phyloP scores from a whole-genome alignment of 35 echinoderm and acorn worm species.

The Apostichopus parvimensis region DNA sequence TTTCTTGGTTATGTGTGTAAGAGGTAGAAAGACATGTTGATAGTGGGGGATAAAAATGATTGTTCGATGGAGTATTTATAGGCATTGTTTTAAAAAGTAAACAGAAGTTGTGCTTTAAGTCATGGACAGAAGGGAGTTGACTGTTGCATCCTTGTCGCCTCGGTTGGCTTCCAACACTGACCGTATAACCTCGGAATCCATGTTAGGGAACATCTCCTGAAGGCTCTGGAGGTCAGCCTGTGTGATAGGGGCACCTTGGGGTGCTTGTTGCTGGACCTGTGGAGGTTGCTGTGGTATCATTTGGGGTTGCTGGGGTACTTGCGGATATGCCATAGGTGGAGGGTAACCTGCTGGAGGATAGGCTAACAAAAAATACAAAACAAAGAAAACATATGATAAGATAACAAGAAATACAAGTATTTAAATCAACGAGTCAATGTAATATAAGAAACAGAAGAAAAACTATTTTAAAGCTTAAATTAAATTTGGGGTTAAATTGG shows the following conservation, averaged over 20 bases:
- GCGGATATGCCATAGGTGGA: slow-evolving; percentile 4
- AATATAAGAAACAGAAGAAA: no score
- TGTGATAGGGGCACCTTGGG: slow-evolving; percentile 70
- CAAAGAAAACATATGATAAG: background rate
- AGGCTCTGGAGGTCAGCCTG: slow-evolving; percentile 78
- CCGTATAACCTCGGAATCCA: slow-evolving; percentile 79
- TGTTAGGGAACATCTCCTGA: slow-evolving; percentile 96
- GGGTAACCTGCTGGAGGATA: slow-evolving; percentile 61
- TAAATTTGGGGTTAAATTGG: no score
- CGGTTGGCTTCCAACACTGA: slow-evolving; percentile 91
- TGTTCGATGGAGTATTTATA: no score
- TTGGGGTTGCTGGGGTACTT: slow-evolving; percentile 6
- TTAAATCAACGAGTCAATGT: no score
- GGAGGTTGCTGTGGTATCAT: slow-evolving; percentile 38
- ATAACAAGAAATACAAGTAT: background rate
- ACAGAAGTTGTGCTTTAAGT: background rate
- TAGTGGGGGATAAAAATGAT: no score
- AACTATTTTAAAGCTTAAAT: no score
- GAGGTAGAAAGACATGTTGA: no score
- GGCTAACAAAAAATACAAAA: slow-evolving; percentile 39
- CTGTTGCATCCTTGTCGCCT: slow-evolving; percentile 86
- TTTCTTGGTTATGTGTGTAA: no score
- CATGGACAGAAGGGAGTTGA: slow-evolving; percentile 84
- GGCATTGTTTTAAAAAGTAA: no score
- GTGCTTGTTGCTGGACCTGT: slow-evolving; percentile 49